Base-by-base conservation (phyloP, 53 echinoderm and acorn worm species). In the Hippasteria phrygiana region DNA sequence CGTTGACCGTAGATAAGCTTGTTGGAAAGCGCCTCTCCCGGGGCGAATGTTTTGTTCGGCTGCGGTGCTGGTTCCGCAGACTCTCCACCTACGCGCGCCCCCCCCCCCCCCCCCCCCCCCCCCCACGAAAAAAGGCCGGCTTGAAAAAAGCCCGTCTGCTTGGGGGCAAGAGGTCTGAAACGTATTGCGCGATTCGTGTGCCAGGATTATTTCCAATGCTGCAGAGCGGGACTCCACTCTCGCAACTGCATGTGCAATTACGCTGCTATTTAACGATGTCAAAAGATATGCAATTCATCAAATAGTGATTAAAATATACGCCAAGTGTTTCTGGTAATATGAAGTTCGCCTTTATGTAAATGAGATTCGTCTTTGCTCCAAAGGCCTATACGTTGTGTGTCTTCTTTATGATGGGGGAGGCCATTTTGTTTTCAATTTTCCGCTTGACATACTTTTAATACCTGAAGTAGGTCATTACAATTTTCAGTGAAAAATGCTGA, bases 1-100 rank as follows among this genome's bases (percentile, higher is more conserved):
- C 28, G 51, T 47, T 24, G 70, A 85, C 85, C 35, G 83, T 42
- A 65, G 64, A 45, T 64, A 85, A 70, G 71, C 71, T 85, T 50
- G 69, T 50, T 39, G 36, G 6, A 43, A 22, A 28, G 62, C 31
- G 54, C 59, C 40, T 27, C 79, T 22, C 38, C 20, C 18, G 33
- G 56, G 56, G 40, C 39, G 22, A 17, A 26, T 67, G 79, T 55
- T 36, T 79, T 79, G 62, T 79, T 36, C 11, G 36, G 39, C 56
- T 20, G 37, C 53, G 38, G 35, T 55, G 78, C 26, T 40, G 12
- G 59, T 20, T n/a, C 40, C 42, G 20, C 13, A 27, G 62, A 62
- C 59, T 56, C 79, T 50, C 47, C 47, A 76, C 26, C 72, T 40
- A 9, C 18, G 22, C 40, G 42, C 73, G 24, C n/a, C 24, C 48